Evolutionary conservation across 2,113 vertebrate genomes (phyloP), one percentile per base, ranked within the genome.

Genomic region (Drymodes brunneopygia): DNA sequence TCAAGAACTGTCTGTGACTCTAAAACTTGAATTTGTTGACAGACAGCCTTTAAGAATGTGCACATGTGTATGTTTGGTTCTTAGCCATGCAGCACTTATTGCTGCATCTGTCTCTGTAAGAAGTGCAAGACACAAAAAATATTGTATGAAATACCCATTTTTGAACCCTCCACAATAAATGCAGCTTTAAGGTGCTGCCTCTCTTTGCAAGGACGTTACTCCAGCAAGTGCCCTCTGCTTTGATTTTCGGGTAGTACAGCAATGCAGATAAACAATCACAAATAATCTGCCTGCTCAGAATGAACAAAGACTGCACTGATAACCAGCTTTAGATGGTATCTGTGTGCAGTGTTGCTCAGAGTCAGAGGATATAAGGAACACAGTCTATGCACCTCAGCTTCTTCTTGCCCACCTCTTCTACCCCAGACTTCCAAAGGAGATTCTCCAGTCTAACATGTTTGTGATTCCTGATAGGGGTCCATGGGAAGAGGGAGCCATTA

Each of bases 191-290:
- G 19, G 19, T 33, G 10, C 47, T 86, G 40, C 18, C 71, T 91
- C 79, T 61, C 35, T 75, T 83, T 66, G 45, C 72, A 80, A 91
- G 86, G 90, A 79, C 82, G 50, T 86, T 81, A 64, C 23, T 83
- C 8, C 35, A 82, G 67, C 12, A 86, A 86, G 64, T 57, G 47
- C 24, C 61, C 57, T 81, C 69, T 65, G 47, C 77, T 94, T 72
- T 91, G 89, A 81, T 92, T 92, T 96, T 93, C 0, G 0, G 80
- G 67, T 58, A 66, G 62, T 48, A 35, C 77, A 62, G 81, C 42
- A 78, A 23, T 36, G 60, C n/a, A 94, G 88, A 92, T 94, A 79
- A 96, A 87, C 86, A 75, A 67, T 73, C 81, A 58, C n/a, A 81
- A 94, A 92, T 65, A 84, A 74, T 53, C 44, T 74, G 15, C 31